Conservation (phyloP, 1,140 invertebrate genomes). For the Drosophila willistoni region DNA sequence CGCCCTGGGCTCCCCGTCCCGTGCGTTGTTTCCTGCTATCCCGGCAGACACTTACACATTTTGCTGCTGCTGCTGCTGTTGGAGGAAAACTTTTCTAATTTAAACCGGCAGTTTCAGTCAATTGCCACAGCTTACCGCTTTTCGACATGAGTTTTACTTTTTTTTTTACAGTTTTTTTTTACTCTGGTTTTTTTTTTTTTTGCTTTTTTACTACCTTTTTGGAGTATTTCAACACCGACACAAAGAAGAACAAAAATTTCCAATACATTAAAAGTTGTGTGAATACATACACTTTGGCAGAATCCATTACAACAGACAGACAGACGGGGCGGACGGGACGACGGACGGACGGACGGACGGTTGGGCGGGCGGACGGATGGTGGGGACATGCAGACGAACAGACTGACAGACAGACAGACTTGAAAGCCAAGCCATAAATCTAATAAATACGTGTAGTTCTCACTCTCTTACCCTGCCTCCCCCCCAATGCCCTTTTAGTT, state of each 20-base stretch:
- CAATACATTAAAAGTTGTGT: constrained; percentile 79
- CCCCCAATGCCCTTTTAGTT: constrained; percentile 24
- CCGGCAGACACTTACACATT: constrained; percentile 61
- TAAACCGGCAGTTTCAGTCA: constrained; percentile 80
- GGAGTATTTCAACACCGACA: constrained; percentile 45
- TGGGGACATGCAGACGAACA: constrained; percentile 10
- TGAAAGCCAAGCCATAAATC: constrained; percentile 73
- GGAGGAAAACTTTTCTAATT: constrained; percentile 72
- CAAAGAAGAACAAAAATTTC: constrained; percentile 47
- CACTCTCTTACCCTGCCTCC: constrained; percentile 14
- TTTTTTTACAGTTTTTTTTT: neutral
- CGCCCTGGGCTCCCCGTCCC: constrained; percentile 39
- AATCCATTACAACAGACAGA: constrained; percentile 66
- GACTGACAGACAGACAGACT: constrained; percentile 34
- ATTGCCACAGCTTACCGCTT: constrained; percentile 79
- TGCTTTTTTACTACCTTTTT: constrained; percentile 60
- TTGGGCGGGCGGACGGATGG: constrained; percentile 22
- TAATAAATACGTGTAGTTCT: constrained; percentile 77
- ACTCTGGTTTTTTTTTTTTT: neutral
- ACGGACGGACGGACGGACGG: no score
- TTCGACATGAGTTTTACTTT: constrained; percentile 79
- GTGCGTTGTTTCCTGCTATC: neutral
- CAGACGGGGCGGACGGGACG: neutral
- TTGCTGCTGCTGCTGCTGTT: constrained; percentile 32
- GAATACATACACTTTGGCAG: constrained; percentile 63